Evolutionary conservation across 2,888 invertebrate species (phyloP), one percentile per base, ranked within the genome.

Genomic region (Acrobasis consociella): DNA sequence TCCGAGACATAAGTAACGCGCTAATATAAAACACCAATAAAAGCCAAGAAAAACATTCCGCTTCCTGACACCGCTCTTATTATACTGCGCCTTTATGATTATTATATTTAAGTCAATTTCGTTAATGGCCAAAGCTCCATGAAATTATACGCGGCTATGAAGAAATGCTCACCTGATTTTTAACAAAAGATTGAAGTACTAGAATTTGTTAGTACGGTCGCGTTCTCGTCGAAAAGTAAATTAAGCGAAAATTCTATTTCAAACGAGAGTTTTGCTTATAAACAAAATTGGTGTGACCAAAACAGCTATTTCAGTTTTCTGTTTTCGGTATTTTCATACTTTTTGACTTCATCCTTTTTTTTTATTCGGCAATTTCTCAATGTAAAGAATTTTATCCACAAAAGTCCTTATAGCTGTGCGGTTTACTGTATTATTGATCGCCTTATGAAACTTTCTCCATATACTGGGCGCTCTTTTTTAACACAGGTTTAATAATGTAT

Each of bases 1-100:
- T 80, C 79, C 78, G 72, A 80, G 79, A 75, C 62, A 62, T 62
- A 62, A 62, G 62, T 62, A 62, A 56, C 55, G 62, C 49, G 38
- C 58, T 62, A 38, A 55, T 62, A 62, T 62, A 62, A 62, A 62
- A 62, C 49, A 62, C 55, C 49, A 62, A 62, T 62, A 62, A 62
- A 62, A 55, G 49, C 49, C 55, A 46, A 56, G 62, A 55, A 62
- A 62, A 62, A 60, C 38, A 62, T 62, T 16, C 37, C 49, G 31
- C 49, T 16, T 50, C 49, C 46, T 62, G 62, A 62, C 55, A 15
- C 46, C 37, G 38, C 55, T 38, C 62, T 55, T 62, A 62, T 49
- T 62, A 55, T 62, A 62, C 55, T 62, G 13, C 49, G 38, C 22
- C 13, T 62, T 62, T 62, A 62, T 55, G 62, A 62, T 62, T 55